phyloP scores from a whole-genome alignment of 2,113 vertebrate species.

The Neolamprologus brichardi region DNA sequence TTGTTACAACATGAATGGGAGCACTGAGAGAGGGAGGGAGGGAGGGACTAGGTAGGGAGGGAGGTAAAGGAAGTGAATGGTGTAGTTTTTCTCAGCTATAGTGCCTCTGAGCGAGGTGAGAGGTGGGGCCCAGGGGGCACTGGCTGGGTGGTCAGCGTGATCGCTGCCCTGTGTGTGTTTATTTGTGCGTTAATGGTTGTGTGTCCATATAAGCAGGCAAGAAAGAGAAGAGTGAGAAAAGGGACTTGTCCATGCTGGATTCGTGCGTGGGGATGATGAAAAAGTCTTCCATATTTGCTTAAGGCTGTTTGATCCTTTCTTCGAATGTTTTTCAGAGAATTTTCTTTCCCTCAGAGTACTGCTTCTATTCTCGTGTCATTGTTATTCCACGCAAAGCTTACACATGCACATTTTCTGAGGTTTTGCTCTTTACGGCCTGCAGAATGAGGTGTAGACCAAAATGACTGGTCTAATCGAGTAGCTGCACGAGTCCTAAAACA shows the following conservation, averaged over 20 bases:
- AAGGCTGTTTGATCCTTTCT: constrained; percentile 5
- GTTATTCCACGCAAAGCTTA: constrained; percentile 56
- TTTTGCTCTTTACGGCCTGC: constrained; percentile 59
- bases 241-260: constrained; percentile 21
- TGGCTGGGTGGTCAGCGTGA: constrained; percentile 68
- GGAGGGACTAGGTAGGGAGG: neutral
- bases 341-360: constrained; percentile 16
- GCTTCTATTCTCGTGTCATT: constrained; percentile 48
- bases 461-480: constrained; percentile 54
- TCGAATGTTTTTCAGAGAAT: constrained; percentile 24
- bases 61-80: constrained; percentile 63
- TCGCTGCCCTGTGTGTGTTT: constrained; percentile 40
- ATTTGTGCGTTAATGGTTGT: constrained; percentile 50
- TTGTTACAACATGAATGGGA: constrained; percentile 74
- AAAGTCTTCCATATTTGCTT: constrained; percentile 37
- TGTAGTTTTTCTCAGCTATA: constrained; percentile 68
- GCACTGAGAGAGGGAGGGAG: constrained; percentile 37
- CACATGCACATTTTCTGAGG: constrained; percentile 58
- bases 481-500: constrained; percentile 54
- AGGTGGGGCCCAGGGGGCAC: constrained; percentile 61
- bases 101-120: constrained; percentile 58
- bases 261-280: constrained; percentile 49
- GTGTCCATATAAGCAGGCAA: constrained; percentile 30
- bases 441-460: constrained; percentile 60
- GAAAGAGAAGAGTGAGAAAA: neutral